Percentiles rank a stretch among this genome's conserved stretches.
These are phyloP conservation scores for Eupleurogrammus muticus DNA, from an alignment of 2,797 vertebrate genomes.

Conservation along the genomic window DNA sequence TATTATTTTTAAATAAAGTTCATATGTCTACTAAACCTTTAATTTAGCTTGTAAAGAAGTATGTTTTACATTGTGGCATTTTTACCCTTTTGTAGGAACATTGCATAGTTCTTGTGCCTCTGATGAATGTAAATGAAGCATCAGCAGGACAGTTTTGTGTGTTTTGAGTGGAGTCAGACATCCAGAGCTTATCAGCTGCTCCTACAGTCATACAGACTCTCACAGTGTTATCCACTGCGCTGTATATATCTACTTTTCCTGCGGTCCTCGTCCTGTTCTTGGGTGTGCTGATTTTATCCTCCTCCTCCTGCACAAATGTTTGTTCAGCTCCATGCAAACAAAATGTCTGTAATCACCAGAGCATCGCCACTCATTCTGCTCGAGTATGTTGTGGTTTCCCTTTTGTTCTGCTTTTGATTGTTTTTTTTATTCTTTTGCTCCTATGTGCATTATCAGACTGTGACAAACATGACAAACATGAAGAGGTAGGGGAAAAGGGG, in stretches of 20 bases:
- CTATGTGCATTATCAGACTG: background rate
- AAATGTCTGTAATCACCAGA: slow-evolving; percentile 56
- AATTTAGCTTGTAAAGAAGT: background rate
- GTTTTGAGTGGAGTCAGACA: slow-evolving; percentile 31
- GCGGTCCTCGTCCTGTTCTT: slow-evolving; percentile 54
- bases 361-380: slow-evolving; percentile 26
- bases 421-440: slow-evolving; percentile 2
- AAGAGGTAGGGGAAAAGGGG: too few relatives aligned
- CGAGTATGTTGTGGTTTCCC: background rate
- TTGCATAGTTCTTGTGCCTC: background rate
- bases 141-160: background rate
- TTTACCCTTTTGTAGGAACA: background rate
- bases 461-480: background rate
- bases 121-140: slow-evolving; percentile 15
- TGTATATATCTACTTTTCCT: slow-evolving; percentile 42
- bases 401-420: slow-evolving; percentile 9
- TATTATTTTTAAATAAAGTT: too few relatives aligned
- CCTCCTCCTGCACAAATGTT: slow-evolving; percentile 72
- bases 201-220: background rate
- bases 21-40: too few relatives aligned
- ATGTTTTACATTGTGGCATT: background rate
- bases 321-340: slow-evolving; percentile 69
- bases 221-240: slow-evolving; percentile 11
- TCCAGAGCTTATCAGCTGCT: slow-evolving; percentile 46
- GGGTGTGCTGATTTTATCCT: slow-evolving; percentile 79